These are phyloP conservation scores for Macrotus californicus DNA, from an alignment of 2,113 vertebrate species.

Conservation along the genomic window DNA sequence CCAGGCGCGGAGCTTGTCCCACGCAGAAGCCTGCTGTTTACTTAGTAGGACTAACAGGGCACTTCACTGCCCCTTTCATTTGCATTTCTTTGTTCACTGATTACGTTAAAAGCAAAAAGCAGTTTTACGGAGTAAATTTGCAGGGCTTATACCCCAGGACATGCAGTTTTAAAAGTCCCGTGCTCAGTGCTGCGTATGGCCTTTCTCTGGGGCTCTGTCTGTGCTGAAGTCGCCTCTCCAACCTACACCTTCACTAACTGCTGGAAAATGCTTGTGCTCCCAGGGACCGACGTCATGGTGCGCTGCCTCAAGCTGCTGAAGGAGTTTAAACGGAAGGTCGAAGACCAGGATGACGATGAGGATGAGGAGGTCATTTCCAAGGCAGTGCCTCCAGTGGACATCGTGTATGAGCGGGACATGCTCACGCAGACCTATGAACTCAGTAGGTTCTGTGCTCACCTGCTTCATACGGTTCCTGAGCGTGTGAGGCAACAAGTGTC, in stretches of 20 bases:
- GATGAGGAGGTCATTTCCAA: conserved; percentile 85
- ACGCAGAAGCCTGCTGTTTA: neutral
- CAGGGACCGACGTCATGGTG: conserved; percentile 89
- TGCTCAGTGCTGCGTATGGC: fast-evolving
- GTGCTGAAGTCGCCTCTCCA: fast-evolving
- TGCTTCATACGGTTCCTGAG: fast-evolving
- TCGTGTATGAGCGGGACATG: conserved; percentile 89
- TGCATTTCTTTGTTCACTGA: neutral
- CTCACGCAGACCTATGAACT: conserved; percentile 93
- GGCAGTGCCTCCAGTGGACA: conserved; percentile 78
- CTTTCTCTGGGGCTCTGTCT: neutral
- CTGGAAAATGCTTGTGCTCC: neutral
- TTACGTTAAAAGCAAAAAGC: neutral
- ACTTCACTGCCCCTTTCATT: neutral
- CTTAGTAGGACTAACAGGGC: neutral
- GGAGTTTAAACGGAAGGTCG: conserved; percentile 85
- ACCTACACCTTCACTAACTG: fast-evolving
- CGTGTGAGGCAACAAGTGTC: fast-evolving
- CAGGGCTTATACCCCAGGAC: neutral
- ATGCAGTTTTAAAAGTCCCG: neutral
- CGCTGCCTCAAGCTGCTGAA: conserved; percentile 90
- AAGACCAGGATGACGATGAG: conserved; percentile 85
- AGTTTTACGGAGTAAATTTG: neutral
- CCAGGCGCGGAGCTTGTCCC: neutral
- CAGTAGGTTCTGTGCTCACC: conserved; percentile 78